Evolutionary conservation across 1,140 invertebrate species (phyloP).

Genomic region (Drosophila cardini): DNA sequence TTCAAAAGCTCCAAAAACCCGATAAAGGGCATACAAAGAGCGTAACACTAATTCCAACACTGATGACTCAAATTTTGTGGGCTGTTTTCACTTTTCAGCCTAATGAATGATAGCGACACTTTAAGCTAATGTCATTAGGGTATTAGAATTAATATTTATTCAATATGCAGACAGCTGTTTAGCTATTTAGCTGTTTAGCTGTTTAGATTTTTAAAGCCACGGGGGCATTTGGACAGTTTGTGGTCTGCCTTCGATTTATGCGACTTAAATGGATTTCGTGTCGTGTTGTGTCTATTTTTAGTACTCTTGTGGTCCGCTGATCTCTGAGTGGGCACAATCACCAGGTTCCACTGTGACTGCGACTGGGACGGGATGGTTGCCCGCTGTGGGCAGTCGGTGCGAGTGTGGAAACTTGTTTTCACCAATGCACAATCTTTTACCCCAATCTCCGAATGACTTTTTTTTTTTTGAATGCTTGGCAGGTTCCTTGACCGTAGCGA

Average conservation of each 20-base stretch:
- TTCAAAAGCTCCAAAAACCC: neutral
- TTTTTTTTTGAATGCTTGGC: neutral
- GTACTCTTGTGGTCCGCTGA: conserved; percentile 27
- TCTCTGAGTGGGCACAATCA: conserved; percentile 57
- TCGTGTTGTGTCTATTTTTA: conserved; percentile 64
- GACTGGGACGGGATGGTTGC: neutral
- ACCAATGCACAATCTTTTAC: conserved; percentile 37
- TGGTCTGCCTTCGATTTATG: conserved; percentile 47
- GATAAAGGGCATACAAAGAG: neutral
- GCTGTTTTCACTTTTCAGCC: conserved; percentile 31
- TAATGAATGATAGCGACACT: conserved; percentile 31
- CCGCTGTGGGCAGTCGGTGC: conserved; percentile 2
- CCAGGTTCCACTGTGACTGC: neutral
- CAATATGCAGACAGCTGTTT: conserved; percentile 51
- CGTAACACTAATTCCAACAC: neutral
- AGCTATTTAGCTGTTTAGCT: conserved; percentile 31
- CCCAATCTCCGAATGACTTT: neutral
- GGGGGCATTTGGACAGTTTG: conserved; percentile 30
- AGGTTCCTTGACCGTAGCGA: conserved; percentile 66
- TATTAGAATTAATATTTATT: conserved; percentile 50
- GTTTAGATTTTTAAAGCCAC: conserved; percentile 24
- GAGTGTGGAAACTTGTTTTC: conserved; percentile 58
- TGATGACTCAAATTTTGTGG: neutral
- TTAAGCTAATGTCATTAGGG: conserved; percentile 47
- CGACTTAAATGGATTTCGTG: conserved; percentile 59